A percentile compares a stretch with the other conserved stretches of the same genome.
Evolutionary conservation across 1,140 invertebrate genomes (phyloP).

Genomic region (Macrotrachela quadricornifera): DNA sequence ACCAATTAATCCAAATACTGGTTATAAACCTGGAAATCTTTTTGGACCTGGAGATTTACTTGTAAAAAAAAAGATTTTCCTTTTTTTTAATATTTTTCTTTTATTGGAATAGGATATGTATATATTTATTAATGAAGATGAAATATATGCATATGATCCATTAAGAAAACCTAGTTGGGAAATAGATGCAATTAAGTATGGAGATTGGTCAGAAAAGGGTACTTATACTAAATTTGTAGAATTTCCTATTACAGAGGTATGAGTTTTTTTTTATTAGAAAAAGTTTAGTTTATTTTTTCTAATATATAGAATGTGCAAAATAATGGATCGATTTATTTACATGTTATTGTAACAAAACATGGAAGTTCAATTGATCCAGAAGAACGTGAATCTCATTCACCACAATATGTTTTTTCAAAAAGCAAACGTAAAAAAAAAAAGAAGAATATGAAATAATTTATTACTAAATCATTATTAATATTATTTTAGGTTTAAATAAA

Average conservation of each 20-base stretch:
- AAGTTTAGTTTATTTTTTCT: slow-evolving; percentile 4
- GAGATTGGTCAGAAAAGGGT: neutral
- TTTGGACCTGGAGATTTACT: neutral
- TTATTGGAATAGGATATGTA: slow-evolving; percentile 46
- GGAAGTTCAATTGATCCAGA: slow-evolving; percentile 58
- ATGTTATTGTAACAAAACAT: slow-evolving; percentile 58
- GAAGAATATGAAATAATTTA: too few relatives aligned
- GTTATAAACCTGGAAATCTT: slow-evolving; percentile 1
- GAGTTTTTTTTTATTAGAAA: neutral
- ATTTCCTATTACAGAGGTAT: neutral
- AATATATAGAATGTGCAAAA: slow-evolving; percentile 45
- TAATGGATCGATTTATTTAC: slow-evolving; percentile 81
- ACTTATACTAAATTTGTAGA: neutral
- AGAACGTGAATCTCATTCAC: slow-evolving; percentile 42
- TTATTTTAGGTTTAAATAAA: slow-evolving; percentile 55
- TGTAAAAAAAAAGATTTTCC: neutral
- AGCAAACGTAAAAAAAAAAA: slow-evolving; percentile 37
- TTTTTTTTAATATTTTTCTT: neutral
- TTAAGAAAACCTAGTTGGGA: too few relatives aligned
- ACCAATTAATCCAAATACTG: neutral
- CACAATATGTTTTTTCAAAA: slow-evolving; percentile 47
- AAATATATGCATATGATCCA: slow-evolving; percentile 14
- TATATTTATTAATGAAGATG: slow-evolving; percentile 63
- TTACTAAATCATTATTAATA: slow-evolving; percentile 9
- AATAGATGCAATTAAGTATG: too few relatives aligned